phyloP scores from a whole-genome alignment of 35 echinoderm and acorn worm genomes.

The Ophioderma brevispina region DNA sequence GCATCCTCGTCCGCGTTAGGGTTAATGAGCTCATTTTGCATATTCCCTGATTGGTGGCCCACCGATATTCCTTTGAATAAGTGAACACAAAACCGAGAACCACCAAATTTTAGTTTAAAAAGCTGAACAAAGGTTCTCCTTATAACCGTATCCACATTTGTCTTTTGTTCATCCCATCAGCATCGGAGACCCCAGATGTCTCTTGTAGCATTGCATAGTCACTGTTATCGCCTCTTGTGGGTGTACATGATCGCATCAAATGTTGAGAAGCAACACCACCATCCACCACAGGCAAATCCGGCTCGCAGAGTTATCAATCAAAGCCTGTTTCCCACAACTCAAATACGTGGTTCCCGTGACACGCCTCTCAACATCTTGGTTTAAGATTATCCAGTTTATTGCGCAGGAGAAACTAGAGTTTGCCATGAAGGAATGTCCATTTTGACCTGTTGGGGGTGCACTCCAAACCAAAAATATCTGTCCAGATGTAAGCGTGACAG shows the following conservation, averaged over 20 bases:
- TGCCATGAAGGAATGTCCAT: constrained; percentile 91
- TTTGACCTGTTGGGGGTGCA: constrained; percentile 93
- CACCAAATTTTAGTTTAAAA: no score
- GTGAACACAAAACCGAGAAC: no score
- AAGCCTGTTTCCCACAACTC: constrained; percentile 82
- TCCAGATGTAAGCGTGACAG: constrained; percentile 88
- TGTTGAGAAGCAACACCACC: constrained; percentile 99
- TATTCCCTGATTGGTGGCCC: no score
- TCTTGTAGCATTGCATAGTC: constrained; percentile 81
- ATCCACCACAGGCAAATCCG: constrained; percentile 66
- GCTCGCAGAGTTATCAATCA: constrained; percentile 79
- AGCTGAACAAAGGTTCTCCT: no score
- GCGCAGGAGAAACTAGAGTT: constrained; percentile 99
- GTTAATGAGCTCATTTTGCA: no score
- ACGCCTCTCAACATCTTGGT: constrained; percentile 98
- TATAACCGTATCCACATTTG: no score
- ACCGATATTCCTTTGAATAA: no score
- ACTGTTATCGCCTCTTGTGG: constrained; percentile 95
- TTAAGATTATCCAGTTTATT: constrained; percentile 99
- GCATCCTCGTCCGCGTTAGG: no score
- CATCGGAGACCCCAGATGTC: constrained; percentile 86
- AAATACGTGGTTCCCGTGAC: constrained; percentile 87
- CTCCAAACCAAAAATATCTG: constrained; percentile 80
- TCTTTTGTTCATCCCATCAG: no score
- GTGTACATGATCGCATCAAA: constrained; percentile 98